phyloP scores from a whole-genome alignment of 35 echinoderm and acorn worm species.

The Apostichopus californicus region DNA sequence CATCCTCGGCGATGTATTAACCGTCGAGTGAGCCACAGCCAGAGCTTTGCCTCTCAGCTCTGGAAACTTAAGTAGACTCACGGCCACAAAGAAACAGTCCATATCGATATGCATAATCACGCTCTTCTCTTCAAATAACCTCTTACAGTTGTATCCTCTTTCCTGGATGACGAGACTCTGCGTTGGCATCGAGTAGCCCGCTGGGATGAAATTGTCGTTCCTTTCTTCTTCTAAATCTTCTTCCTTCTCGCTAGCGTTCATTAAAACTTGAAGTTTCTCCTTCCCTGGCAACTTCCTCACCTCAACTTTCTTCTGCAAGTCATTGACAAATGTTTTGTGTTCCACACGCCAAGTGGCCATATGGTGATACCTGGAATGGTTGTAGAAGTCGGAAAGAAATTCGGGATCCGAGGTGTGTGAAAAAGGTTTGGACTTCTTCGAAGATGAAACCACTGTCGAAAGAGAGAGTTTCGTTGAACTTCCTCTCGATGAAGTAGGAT shows the following conservation, averaged over 20 bases:
- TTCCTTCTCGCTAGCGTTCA: neutral
- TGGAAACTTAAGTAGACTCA: conserved; percentile 79
- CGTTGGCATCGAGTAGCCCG: neutral
- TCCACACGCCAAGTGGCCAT: conserved; percentile 89
- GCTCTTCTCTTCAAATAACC: conserved; percentile 3
- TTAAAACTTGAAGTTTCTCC: conserved; percentile 59
- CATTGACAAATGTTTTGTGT: conserved; percentile 76
- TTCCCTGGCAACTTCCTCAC: conserved; percentile 75
- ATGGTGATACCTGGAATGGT: conserved; percentile 26
- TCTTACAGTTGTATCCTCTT: neutral
- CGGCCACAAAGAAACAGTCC: conserved; percentile 99
- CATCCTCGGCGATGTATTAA: conserved; percentile 62
- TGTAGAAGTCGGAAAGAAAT: conserved; percentile 22
- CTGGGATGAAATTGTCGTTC: neutral
- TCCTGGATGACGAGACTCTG: neutral
- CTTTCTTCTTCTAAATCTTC: neutral
- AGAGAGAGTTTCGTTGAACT: neutral
- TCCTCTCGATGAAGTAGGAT: neutral
- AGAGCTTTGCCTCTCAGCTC: conserved; percentile 85
- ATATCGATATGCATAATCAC: conserved; percentile 97
- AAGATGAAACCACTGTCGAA: too few species aligned
- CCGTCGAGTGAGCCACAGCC: conserved; percentile 82
- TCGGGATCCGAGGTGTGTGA: neutral
- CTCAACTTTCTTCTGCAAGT: conserved; percentile 67
- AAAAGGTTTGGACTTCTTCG: neutral